Evolutionary conservation across 2,113 vertebrate species (phyloP).

Genomic region (Antechinus stuartii): DNA sequence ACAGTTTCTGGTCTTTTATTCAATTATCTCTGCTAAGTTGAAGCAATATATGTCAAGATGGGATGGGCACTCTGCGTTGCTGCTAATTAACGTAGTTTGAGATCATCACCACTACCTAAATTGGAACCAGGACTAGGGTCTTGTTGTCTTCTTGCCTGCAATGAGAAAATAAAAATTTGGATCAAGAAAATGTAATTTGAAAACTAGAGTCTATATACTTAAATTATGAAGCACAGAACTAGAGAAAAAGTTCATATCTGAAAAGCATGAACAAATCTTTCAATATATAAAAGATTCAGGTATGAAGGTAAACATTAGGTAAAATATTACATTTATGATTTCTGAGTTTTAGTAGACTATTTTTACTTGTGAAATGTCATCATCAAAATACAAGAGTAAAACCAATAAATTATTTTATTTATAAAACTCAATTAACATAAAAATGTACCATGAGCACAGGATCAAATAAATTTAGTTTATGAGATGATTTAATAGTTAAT

Average conservation of each 20-base stretch:
- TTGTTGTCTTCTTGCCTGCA: conserved; percentile 97
- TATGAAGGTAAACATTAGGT: neutral
- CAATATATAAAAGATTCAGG: conserved; percentile 36
- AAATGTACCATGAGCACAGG: conserved; percentile 33
- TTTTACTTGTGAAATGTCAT: conserved; percentile 26
- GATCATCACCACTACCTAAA: conserved; percentile 94
- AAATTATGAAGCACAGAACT: neutral
- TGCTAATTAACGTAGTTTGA: conserved; percentile 92
- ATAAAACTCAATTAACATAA: conserved; percentile 40
- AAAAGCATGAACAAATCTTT: conserved; percentile 31
- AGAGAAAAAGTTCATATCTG: conserved; percentile 34
- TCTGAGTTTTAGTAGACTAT: conserved; percentile 16
- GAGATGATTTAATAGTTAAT: conserved; percentile 12
- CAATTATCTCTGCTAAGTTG: conserved; percentile 82
- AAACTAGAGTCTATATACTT: conserved; percentile 23
- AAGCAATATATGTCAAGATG: conserved; percentile 79
- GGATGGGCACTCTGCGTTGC: conserved; percentile 57
- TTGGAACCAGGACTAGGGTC: conserved; percentile 96
- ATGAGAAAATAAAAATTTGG: conserved; percentile 60
- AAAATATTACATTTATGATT: neutral
- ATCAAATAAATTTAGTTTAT: conserved; percentile 27
- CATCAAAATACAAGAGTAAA: conserved; percentile 55
- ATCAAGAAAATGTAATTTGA: conserved; percentile 9
- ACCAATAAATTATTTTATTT: conserved; percentile 32
- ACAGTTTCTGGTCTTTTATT: conserved; percentile 90